These are phyloP conservation scores for Diarsia mendica DNA, from an alignment of 2,888 invertebrate genomes.

Conservation along the genomic window DNA sequence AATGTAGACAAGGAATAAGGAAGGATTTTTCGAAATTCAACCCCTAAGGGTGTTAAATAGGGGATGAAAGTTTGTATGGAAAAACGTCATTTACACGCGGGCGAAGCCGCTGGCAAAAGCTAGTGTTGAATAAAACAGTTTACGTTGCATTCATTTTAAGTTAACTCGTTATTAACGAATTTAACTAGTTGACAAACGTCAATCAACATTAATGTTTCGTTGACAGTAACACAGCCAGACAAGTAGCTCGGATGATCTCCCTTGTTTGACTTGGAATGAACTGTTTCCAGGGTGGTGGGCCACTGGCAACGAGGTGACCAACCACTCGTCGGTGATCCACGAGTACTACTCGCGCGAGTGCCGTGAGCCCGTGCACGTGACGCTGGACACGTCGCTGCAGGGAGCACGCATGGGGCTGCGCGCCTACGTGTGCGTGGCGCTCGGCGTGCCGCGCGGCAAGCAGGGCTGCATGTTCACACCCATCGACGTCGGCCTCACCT, in stretches of 20 bases:
- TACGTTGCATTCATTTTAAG: no score
- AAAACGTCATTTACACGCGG: no score
- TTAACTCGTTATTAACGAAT: no score
- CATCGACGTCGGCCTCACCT: slow-evolving; percentile 96
- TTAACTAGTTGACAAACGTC: no score
- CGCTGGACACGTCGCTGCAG: slow-evolving; percentile 97
- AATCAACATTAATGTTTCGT: no score
- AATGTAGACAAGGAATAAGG: no score
- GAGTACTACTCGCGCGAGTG: slow-evolving; percentile 99
- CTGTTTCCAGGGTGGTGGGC: slow-evolving; percentile 96
- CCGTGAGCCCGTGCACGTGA: slow-evolving; percentile 98
- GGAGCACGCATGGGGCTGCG: slow-evolving; percentile 97
- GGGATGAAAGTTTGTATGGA: no score
- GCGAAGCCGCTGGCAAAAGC: no score
- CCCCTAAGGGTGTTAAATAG: no score
- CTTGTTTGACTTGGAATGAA: neutral
- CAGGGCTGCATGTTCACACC: slow-evolving; percentile 99
- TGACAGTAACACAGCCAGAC: neutral
- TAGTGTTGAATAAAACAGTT: no score
- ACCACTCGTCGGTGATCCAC: slow-evolving; percentile 99
- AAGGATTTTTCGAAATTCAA: no score
- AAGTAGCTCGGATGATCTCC: neutral
- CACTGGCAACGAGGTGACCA: slow-evolving; percentile 99
- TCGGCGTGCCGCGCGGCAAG: slow-evolving; percentile 98
- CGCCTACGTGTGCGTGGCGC: slow-evolving; percentile 97